Conservation (phyloP, 2,113 vertebrate species). For the Phalacrocorax brasilianus region DNA sequence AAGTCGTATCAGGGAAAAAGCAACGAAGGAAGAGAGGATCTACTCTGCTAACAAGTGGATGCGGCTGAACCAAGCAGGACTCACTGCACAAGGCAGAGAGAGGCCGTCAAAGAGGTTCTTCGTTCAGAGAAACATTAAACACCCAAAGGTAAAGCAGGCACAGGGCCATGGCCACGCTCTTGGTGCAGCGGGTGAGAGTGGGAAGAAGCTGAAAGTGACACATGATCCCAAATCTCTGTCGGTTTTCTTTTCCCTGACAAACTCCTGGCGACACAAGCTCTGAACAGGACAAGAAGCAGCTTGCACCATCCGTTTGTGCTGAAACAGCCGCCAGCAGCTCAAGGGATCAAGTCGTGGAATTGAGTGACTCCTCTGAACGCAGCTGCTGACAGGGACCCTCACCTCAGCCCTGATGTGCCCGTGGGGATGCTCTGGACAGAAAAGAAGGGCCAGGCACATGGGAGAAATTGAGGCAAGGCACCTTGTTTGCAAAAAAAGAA, state of each 20-base stretch:
- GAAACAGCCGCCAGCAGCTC: not conserved
- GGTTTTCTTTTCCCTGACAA: not conserved
- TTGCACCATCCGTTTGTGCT: not conserved
- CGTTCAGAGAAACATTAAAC: not conserved
- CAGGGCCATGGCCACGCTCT: not conserved
- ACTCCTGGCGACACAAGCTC: conserved; percentile 3
- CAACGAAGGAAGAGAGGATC: conserved; percentile 2
- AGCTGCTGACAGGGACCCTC: not conserved
- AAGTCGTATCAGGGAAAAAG: conserved; percentile 17
- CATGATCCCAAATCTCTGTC: not conserved
- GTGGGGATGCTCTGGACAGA: not conserved
- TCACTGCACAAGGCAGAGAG: not conserved
- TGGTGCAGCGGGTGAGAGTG: not conserved
- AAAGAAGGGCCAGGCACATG: not conserved
- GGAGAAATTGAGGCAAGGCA: not conserved
- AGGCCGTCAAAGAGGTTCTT: not conserved
- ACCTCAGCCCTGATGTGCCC: not conserved
- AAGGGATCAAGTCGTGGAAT: not conserved
- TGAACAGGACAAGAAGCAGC: not conserved
- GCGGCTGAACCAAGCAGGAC: not conserved
- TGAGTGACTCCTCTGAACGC: rapidly evolving
- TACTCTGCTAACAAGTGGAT: not conserved
- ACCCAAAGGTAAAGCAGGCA: not conserved
- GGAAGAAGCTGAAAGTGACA: conserved; percentile 1
- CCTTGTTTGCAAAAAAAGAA: not conserved